Evolutionary conservation across 2,113 vertebrate genomes (phyloP).

Genomic region (Stomatorhinus ivindoensis): DNA sequence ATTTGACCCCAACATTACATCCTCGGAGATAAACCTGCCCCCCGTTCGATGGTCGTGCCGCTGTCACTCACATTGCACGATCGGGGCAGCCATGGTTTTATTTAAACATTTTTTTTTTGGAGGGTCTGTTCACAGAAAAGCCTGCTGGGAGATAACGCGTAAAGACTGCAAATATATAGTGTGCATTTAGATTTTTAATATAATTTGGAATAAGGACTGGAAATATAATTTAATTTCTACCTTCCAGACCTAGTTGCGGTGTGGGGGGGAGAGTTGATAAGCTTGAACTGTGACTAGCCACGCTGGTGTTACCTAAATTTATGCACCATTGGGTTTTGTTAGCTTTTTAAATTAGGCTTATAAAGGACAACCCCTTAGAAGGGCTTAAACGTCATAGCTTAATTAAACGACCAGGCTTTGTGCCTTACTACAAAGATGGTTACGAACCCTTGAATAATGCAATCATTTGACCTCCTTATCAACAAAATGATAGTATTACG

Average conservation of each 20-base stretch:
- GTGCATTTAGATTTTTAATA: not conserved
- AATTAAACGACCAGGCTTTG: constrained; percentile 4
- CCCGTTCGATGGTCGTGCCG: not conserved
- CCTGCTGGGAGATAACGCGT: not conserved
- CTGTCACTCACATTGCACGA: not conserved
- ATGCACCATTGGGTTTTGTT: constrained; percentile 3
- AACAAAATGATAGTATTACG: constrained; percentile 3
- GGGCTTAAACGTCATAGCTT: constrained; percentile 8
- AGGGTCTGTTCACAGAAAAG: not conserved
- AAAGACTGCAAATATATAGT: not conserved
- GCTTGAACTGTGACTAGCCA: constrained; percentile 8
- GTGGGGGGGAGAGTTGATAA: not conserved
- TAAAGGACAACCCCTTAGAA: not conserved
- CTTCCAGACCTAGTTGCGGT: not conserved
- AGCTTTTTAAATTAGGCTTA: constrained; percentile 12
- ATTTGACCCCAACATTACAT: constrained; percentile 53
- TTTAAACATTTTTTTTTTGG: not conserved
- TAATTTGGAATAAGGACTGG: not conserved
- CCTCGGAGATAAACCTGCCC: constrained; percentile 10
- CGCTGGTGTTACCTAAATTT: not conserved
- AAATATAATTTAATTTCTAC: constrained; percentile 4
- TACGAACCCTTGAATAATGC: constrained; percentile 6
- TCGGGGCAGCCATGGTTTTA: not conserved
- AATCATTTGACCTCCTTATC: constrained; percentile 4
- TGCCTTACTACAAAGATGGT: not conserved